phyloP scores from a whole-genome alignment of 2,113 vertebrate genomes.

The Lophius piscatorius region DNA sequence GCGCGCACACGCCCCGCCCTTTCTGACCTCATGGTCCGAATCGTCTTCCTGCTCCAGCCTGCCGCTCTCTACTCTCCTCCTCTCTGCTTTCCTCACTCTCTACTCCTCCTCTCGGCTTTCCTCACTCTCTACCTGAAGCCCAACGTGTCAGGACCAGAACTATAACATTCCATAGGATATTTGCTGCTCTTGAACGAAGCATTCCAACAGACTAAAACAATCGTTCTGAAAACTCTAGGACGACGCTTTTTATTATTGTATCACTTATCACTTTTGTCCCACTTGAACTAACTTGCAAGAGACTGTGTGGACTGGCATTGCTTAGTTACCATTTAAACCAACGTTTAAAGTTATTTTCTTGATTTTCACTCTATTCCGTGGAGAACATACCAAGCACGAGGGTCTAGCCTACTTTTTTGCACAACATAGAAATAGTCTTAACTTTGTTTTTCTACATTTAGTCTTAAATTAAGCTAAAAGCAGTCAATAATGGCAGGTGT shows the following conservation, averaged over 20 bases:
- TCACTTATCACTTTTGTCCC: conserved; percentile 58
- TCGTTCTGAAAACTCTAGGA: conserved; percentile 54
- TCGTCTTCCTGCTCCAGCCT: conserved; percentile 57
- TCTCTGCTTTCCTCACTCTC: conserved; percentile 40
- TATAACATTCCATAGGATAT: conserved; percentile 66
- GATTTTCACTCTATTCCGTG: neutral
- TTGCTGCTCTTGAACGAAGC: conserved; percentile 31
- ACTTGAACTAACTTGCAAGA: conserved; percentile 63
- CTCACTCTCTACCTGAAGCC: conserved; percentile 45
- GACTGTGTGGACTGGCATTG: conserved; percentile 45
- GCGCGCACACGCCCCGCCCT: conserved; percentile 66
- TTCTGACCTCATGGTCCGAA: conserved; percentile 65
- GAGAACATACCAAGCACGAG: conserved; percentile 29
- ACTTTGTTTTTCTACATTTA: conserved; percentile 21
- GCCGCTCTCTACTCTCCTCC: conserved; percentile 59
- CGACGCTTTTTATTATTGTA: conserved; percentile 39
- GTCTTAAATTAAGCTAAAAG: conserved; percentile 46
- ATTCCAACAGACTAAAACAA: conserved; percentile 43
- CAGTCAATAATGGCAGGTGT: conserved; percentile 84
- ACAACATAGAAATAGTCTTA: conserved; percentile 37
- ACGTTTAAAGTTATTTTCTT: conserved; percentile 13
- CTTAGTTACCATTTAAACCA: conserved; percentile 2
- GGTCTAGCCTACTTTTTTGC: conserved; percentile 33
- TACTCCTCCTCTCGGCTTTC: conserved; percentile 51
- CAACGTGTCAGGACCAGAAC: conserved; percentile 55